Evolutionary conservation across 2,797 vertebrate genomes (phyloP).

Genomic region (Myotis vivesi): DNA sequence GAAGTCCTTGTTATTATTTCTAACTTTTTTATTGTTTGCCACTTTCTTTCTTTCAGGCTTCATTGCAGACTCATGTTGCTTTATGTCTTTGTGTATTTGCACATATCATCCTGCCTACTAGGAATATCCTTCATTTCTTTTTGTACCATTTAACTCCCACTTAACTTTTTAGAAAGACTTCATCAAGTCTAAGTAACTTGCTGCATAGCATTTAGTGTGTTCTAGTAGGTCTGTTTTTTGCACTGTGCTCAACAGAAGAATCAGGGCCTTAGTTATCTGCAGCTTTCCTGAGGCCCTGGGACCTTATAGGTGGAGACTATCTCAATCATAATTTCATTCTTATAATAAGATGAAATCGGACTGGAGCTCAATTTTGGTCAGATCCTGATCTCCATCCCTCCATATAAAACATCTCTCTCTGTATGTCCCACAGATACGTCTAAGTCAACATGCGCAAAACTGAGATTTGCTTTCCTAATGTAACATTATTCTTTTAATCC

Average conservation of each 20-base stretch:
- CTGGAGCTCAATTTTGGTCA: not conserved
- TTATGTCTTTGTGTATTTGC: not conserved
- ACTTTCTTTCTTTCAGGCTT: not conserved
- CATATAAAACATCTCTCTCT: not conserved
- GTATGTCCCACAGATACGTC: not conserved
- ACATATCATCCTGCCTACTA: not conserved
- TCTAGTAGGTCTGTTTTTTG: not conserved
- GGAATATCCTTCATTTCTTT: not conserved
- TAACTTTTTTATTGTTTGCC: not conserved
- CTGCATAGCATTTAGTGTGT: not conserved
- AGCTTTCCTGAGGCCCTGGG: not conserved
- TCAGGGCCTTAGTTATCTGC: not conserved
- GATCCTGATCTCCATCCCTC: not conserved
- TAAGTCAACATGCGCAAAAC: not conserved
- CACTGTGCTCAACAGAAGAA: not conserved
- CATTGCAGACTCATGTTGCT: not conserved
- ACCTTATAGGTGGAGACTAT: not conserved
- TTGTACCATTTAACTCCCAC: not conserved
- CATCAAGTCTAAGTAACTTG: not conserved
- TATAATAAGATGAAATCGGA: not conserved
- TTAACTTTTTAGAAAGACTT: not conserved
- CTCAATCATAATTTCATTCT: not conserved
- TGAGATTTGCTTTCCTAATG: not conserved
- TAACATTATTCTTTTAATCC: not conserved
- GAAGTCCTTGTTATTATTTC: not conserved